Percentiles rank a stretch among this genome's conserved stretches.
Conservation (phyloP, 2,888 invertebrate genomes). For the Lithodes maja region DNA sequence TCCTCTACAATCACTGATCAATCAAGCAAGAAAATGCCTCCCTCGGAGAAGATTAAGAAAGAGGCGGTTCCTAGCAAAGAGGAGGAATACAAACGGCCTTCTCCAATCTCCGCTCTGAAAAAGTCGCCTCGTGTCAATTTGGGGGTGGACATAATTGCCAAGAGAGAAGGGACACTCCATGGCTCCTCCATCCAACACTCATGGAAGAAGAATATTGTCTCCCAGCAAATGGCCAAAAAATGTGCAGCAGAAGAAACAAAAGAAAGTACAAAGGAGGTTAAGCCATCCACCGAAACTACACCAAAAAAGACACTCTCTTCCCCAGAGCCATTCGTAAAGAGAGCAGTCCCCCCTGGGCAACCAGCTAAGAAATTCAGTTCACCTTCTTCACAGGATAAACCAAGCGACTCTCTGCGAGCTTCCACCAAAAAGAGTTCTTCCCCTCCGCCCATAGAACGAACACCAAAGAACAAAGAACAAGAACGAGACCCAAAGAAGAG, state of each 20-base stretch:
- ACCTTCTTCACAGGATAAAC: neutral
- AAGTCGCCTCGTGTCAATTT: neutral
- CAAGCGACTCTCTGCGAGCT: neutral
- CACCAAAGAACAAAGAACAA: neutral
- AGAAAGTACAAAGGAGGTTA: neutral
- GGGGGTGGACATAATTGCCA: neutral
- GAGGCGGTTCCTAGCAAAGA: neutral
- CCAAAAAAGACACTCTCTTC: neutral
- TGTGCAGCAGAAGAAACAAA: neutral
- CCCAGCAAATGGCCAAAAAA: neutral
- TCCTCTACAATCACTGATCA: neutral
- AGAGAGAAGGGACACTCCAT: neutral
- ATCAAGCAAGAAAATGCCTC: neutral
- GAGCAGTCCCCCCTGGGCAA: neutral
- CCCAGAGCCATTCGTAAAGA: slow-evolving; percentile 1
- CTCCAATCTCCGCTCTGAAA: neutral
- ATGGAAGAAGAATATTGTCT: slow-evolving; percentile 8
- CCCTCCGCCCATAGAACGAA: neutral
- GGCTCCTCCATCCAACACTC: neutral
- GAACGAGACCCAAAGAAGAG: neutral
- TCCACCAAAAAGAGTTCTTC: slow-evolving; percentile 3
- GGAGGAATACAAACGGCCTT: neutral
- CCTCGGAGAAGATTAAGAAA: neutral
- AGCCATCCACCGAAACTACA: neutral
- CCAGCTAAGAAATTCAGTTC: neutral